Conservation (phyloP, 2,888 invertebrate species). For the Lepidocyrtinus sp. region DNA sequence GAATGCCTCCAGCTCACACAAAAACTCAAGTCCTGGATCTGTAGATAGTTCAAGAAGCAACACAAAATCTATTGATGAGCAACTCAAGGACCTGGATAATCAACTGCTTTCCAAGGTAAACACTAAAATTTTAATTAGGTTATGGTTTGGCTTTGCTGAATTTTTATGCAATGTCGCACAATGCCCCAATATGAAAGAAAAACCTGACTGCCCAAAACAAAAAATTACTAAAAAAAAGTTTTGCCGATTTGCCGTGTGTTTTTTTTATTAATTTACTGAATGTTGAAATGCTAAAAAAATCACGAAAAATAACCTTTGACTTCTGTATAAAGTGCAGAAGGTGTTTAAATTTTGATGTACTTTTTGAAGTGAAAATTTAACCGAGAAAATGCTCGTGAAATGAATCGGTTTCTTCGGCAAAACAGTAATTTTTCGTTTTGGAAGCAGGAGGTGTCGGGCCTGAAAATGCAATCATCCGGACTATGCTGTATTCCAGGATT, state of each 20-base stretch:
- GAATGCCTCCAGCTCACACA: conserved; percentile 56
- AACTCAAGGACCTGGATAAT: conserved; percentile 86
- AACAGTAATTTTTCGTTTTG: conserved; percentile 62
- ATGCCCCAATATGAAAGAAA: conserved; percentile 35
- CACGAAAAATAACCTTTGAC: background rate
- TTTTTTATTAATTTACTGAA: conserved; percentile 17
- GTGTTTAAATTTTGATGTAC: no score
- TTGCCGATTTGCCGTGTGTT: conserved; percentile 50
- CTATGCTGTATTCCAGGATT: conserved; percentile 90
- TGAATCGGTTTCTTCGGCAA: background rate
- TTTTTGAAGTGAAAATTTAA: background rate
- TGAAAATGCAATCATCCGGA: conserved; percentile 79
- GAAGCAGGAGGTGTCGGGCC: conserved; percentile 71
- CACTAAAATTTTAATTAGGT: background rate
- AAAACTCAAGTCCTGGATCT: conserved; percentile 64
- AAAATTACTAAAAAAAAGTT: no score
- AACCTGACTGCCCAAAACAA: conserved; percentile 42
- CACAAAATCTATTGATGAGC: conserved; percentile 78
- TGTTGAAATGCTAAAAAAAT: background rate
- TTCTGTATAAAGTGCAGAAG: no score
- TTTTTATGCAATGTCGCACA: conserved; percentile 10
- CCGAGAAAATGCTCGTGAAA: background rate
- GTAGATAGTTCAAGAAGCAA: conserved; percentile 64
- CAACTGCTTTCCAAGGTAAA: conserved; percentile 80
- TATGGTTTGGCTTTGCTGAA: background rate